Evolutionary conservation across 2,888 invertebrate species (phyloP), one percentile per base, ranked within the genome.

Genomic region (Hipparchia sbordonii): DNA sequence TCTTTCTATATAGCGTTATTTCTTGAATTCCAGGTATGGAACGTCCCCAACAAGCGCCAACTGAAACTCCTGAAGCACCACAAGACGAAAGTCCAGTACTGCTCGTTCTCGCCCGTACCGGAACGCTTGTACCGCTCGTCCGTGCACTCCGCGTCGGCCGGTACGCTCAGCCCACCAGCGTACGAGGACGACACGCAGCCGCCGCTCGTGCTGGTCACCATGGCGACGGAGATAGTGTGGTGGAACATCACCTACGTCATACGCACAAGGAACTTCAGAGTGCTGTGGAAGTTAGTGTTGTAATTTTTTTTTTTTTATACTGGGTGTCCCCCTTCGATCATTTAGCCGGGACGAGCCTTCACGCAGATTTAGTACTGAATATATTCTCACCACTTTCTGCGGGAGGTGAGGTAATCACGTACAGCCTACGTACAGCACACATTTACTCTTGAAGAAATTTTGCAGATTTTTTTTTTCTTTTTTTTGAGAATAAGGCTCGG

Each of bases 181-280:
- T 79, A 76, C 13, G 81, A 79, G 2, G 83, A 82, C 6, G 87
- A 87, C 0, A 87, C 87, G 4, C 85, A 87, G 57, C 87, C 92
- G 4, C 94, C 94, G 0, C 76, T 94, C 3, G 93, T 95, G 51
- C 84, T 95, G 54, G 92, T 95, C 6, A 95, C 95, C 33, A 89
- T 95, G 84, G 95, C 94, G 0, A 89, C 95, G 1, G 95, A 95
- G 82, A 91, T 95, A 46, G 94, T 94, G 0, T 95, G 95, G 94
- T 95, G 95, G 95, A 92, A 95, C 79, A 82, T 94, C 48, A 87
- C 89, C 0, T 85, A 88, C 67, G 75, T 91, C 61, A 86, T 90
- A 73, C 87, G 85, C 67, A 81, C 85, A 23, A 83, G 85, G 4
- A 69, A 60, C 39, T 51, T 52, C n/a, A 70, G 63, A 12, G 70